Evolutionary conservation across 2,797 vertebrate species (phyloP), one percentile per base, ranked within the genome.

Genomic region (Salarias fasciatus): DNA sequence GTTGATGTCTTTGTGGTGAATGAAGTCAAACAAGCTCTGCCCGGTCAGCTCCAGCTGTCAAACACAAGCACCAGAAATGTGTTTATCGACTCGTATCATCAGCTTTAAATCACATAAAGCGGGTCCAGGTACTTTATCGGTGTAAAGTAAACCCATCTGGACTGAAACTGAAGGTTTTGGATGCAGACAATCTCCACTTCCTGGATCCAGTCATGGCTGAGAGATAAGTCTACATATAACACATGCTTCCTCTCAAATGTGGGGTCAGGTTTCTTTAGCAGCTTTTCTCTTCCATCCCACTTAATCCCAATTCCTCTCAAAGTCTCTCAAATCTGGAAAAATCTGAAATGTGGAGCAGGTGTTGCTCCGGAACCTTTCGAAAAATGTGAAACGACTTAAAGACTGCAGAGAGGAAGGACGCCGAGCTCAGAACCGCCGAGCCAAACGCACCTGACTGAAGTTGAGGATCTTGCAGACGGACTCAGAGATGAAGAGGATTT

Each of bases 1-100:
- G 91, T 92, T 94, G 68, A 98, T 98, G 84, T 99, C 97, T 94
- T 98, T 99, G 78, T 93, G 97, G 73, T 99, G 97, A 80, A 99
- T 91, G 90, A 97, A 96, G 72, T 98, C 96, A 53, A 99, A 97
- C 78, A 99, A 82, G 86, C 96, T 99, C 91, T 97, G 95, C 40
- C 96, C 96, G 28, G 95, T 97, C 82, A 99, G 91, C 86, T 98
- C 97, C 59, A 95, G 80, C 97, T 99, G 91, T 8, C 30, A 71
- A n/a, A 73, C 0, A 28, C 31, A 69, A 45, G 60, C 3, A 4
- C 50, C 4, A 47, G 11, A 50, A n/a, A n/a, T n/a, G n/a, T n/a
- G n/a, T 14, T 4, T 5, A 42, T 43, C 41, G 43, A 58, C 30
- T 28, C 2, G n/a, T n/a, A n/a, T n/a, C n/a, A n/a, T n/a, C n/a